These are phyloP conservation scores for Heliothis peltigera DNA, from an alignment of 2,888 invertebrate species.

Conservation along the genomic window DNA sequence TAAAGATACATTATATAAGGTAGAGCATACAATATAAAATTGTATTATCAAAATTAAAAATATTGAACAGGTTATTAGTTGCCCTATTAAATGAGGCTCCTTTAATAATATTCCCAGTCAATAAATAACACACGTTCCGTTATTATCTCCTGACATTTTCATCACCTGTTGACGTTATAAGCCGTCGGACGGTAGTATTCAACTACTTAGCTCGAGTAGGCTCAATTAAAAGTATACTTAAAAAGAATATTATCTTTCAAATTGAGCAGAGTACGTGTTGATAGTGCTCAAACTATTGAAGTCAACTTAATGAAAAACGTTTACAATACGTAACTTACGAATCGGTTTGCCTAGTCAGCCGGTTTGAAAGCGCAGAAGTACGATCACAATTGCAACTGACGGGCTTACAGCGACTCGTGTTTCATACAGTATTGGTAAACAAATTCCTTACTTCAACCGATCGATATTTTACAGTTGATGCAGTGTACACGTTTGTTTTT, in stretches of 20 bases:
- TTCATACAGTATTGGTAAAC: slow-evolving; percentile 3
- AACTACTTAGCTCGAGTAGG: slow-evolving; percentile 40
- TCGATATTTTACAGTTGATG: slow-evolving; percentile 5
- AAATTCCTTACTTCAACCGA: slow-evolving; percentile 5
- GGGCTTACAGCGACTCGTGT: not conserved
- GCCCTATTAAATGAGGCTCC: slow-evolving; percentile 43
- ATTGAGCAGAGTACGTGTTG: slow-evolving; percentile 52
- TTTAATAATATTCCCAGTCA: slow-evolving; percentile 60
- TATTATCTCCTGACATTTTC: slow-evolving; percentile 72
- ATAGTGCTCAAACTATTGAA: slow-evolving; percentile 46
- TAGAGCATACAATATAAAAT: no score
- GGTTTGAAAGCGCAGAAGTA: not conserved
- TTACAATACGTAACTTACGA: slow-evolving; percentile 16
- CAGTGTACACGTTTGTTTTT: slow-evolving; percentile 1
- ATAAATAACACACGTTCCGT: slow-evolving; percentile 59
- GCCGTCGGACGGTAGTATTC: slow-evolving; percentile 56
- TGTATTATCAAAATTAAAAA: slow-evolving; percentile 10
- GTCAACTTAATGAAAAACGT: slow-evolving; percentile 30
- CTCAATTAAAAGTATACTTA: slow-evolving; percentile 55
- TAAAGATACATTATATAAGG: not conserved
- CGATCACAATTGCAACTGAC: not conserved
- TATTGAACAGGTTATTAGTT: slow-evolving; percentile 33
- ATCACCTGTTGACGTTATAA: slow-evolving; percentile 65
- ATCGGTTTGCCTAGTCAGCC: slow-evolving; percentile 9
- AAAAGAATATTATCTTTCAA: slow-evolving; percentile 56